Evolutionary conservation across 2,888 invertebrate species (phyloP), one percentile per base, ranked within the genome.

Genomic region (Nomada flava): DNA sequence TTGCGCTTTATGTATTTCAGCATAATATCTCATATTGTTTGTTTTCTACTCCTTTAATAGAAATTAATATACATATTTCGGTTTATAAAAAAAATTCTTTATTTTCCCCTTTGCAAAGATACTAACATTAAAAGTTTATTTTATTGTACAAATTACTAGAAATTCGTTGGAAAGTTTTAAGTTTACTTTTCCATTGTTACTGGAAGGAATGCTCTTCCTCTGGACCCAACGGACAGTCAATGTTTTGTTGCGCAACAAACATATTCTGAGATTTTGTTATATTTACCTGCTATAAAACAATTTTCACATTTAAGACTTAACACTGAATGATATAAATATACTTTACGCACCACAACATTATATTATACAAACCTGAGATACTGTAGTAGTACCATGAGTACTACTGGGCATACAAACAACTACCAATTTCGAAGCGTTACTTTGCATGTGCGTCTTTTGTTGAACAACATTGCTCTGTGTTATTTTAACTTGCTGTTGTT

Each of bases 361-460:
- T 18, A 13, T 42, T 7, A 29, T 50, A 76, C 76, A 60, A 88
- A 93, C 93, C 89, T 93, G 93, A n/a, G 91, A 87, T 4, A 93
- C 89, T 4, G 91, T 88, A 4, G 93, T 91, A 57, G 90, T 93
- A 2, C 86, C 90, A 52, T 94, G 92, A 74, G 92, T 91, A 68
- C 89, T 92, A 70, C 90, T 89, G 0, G 94, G 89, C 93, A 94
- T 94, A 82, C 94, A 94, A 65, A 95, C 94, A 20, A 95, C 94
- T 15, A 95, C 95, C 76, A 95, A 88, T 89, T 95, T 95, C 36
- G 95, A 93, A 50, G 94, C 93, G n/a, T 93, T 89, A 71, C 92
- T 93, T 57, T 88, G 90, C 65, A 91, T 73, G 70, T 93, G 94
- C 55, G 92, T 85, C 36, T 91, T 90, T 74, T 90, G 89, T 75